Evolutionary conservation across 2,888 invertebrate genomes (phyloP).

Genomic region (Cryptocheilus praepositus): DNA sequence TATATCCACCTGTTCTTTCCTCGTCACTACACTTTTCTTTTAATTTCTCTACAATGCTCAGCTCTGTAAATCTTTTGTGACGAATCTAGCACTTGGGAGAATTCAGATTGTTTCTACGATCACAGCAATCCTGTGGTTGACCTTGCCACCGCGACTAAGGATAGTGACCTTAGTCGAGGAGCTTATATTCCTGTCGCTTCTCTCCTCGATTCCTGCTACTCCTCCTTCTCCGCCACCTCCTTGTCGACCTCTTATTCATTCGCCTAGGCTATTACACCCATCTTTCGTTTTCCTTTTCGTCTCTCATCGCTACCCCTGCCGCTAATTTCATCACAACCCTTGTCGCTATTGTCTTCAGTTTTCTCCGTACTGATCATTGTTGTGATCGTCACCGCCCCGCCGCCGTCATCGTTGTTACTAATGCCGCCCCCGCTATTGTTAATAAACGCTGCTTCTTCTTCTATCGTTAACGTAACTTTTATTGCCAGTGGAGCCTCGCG

Average conservation of each 20-base stretch:
- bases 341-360: too few relatives aligned
- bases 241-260: slow-evolving; percentile 8
- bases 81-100: background rate
- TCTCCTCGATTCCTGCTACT: slow-evolving; percentile 12
- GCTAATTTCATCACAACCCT: too few relatives aligned
- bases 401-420: too few relatives aligned
- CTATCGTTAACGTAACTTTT: too few relatives aligned
- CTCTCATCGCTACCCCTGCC: background rate
- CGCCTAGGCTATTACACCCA: background rate
- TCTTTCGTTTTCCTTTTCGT: background rate
- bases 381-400: too few relatives aligned
- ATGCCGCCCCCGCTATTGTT: too few relatives aligned
- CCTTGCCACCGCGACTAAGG: slow-evolving; percentile 37
- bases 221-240: slow-evolving; percentile 22
- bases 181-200: slow-evolving; percentile 26
- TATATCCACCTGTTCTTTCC: too few relatives aligned
- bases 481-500: too few relatives aligned
- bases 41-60: background rate
- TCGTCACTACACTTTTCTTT: too few relatives aligned
- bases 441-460: too few relatives aligned
- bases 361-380: too few relatives aligned
- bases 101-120: slow-evolving; percentile 14
- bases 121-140: slow-evolving; percentile 34
- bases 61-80: background rate
- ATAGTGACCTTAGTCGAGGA: slow-evolving; percentile 32